A percentile compares a stretch with the other conserved stretches of the same genome.
Conservation (phyloP, 2,888 invertebrate species). For the Adelognathus sp. region DNA sequence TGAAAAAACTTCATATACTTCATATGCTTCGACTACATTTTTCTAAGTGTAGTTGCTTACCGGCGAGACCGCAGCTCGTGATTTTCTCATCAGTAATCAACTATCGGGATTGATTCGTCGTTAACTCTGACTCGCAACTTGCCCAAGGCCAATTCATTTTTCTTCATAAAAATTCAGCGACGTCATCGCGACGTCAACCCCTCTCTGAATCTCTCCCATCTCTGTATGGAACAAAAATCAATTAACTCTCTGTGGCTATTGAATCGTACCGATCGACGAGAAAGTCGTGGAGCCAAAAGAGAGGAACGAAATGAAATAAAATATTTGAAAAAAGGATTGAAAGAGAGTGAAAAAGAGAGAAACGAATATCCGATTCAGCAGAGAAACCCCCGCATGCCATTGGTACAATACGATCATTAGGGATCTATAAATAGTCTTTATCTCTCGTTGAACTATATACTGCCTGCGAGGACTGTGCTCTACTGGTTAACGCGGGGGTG, state of each 20-base stretch:
- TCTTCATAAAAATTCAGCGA: too few species aligned
- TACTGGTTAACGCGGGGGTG: slow-evolving; percentile 18
- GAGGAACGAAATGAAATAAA: background rate
- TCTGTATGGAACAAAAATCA: background rate
- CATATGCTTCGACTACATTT: too few species aligned
- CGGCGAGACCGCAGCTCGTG: too few species aligned
- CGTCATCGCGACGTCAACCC: too few species aligned
- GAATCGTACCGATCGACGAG: background rate
- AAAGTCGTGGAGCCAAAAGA: background rate
- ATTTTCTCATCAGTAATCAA: too few species aligned
- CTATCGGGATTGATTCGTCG: too few species aligned
- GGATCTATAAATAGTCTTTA: slow-evolving; percentile 58
- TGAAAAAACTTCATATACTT: too few species aligned
- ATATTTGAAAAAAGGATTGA: background rate
- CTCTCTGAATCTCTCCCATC: too few species aligned
- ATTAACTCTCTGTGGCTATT: background rate
- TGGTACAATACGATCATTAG: slow-evolving; percentile 57
- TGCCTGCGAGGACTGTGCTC: slow-evolving; percentile 39
- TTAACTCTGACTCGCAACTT: too few species aligned
- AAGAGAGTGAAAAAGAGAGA: slow-evolving; percentile 19
- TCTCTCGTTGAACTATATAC: slow-evolving; percentile 43
- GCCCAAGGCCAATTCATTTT: too few species aligned
- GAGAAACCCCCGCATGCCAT: slow-evolving; percentile 18
- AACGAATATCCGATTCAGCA: slow-evolving; percentile 28
- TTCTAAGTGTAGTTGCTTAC: too few species aligned